Evolutionary conservation across 1,140 invertebrate genomes (phyloP).

Genomic region (Drosophila simulans): DNA sequence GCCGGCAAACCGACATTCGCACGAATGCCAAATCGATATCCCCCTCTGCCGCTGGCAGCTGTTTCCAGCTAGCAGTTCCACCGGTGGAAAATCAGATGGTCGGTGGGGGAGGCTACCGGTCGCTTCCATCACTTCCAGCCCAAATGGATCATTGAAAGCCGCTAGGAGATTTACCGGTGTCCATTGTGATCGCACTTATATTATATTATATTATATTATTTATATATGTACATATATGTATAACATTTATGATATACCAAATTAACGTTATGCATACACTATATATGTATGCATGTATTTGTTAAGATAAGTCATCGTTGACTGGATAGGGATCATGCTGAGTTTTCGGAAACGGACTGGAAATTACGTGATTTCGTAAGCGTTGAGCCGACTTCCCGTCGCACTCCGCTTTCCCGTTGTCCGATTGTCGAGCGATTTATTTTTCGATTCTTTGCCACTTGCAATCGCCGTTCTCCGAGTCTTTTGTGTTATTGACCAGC

Average conservation of each 20-base stretch:
- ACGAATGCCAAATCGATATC: constrained; percentile 64
- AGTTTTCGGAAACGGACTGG: constrained; percentile 17
- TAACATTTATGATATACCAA: background rate
- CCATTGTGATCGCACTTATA: background rate
- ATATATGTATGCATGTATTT: too few relatives aligned
- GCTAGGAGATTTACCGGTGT: too few relatives aligned
- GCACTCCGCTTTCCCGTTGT: constrained; percentile 40
- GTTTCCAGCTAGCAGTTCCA: constrained; percentile 23
- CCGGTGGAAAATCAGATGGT: constrained; percentile 61
- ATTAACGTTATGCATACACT: background rate
- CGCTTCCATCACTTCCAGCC: constrained; percentile 39
- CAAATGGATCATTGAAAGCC: constrained; percentile 3
- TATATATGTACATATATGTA: background rate
- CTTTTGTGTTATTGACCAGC: constrained; percentile 34
- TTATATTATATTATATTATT: background rate
- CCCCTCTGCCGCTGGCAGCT: constrained; percentile 59
- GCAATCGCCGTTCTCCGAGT: constrained; percentile 15
- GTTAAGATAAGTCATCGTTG: too few relatives aligned
- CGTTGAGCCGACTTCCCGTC: constrained; percentile 39
- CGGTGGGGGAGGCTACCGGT: background rate
- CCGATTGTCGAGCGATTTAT: constrained; percentile 3
- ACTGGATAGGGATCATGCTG: too few relatives aligned
- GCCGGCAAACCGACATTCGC: constrained; percentile 25
- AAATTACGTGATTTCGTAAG: constrained; percentile 72
- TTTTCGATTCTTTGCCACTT: background rate